phyloP scores from a whole-genome alignment of 2,888 invertebrate species.

The Eurytoma californica region DNA sequence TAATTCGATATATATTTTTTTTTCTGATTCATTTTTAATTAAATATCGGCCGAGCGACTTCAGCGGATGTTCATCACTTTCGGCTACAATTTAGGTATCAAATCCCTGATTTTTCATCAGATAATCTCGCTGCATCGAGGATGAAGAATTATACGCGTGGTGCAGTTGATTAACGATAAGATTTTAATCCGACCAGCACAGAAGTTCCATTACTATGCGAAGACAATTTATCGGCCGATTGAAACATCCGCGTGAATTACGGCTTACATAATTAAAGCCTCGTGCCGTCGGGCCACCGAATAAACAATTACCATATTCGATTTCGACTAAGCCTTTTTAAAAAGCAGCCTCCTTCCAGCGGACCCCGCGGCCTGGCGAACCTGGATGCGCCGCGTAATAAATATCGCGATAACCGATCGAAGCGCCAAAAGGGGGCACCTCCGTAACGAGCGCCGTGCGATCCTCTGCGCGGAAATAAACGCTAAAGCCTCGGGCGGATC shows the following conservation, averaged over 20 bases:
- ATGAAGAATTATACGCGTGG: too few species aligned
- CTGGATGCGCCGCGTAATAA: slow-evolving; percentile 17
- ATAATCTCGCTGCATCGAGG: too few species aligned
- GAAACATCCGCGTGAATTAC: slow-evolving; percentile 30
- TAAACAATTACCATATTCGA: slow-evolving; percentile 33
- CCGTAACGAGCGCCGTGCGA: slow-evolving; percentile 18
- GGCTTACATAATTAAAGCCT: slow-evolving; percentile 13
- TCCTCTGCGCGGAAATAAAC: too few species aligned
- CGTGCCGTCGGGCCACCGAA: neutral
- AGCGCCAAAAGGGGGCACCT: slow-evolving; percentile 23
- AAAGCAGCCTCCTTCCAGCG: neutral
- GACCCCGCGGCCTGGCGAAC: neutral
- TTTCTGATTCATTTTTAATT: too few species aligned
- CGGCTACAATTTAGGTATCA: too few species aligned
- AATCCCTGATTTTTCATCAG: too few species aligned
- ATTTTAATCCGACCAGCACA: too few species aligned
- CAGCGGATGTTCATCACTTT: too few species aligned
- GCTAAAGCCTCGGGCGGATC: too few species aligned
- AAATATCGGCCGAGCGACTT: too few species aligned
- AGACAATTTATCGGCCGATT: neutral
- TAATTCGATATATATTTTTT: too few species aligned
- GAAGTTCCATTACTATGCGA: neutral
- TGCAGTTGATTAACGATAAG: too few species aligned
- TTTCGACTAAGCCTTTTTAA: neutral
- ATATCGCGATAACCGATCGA: slow-evolving; percentile 36